phyloP scores from a whole-genome alignment of 2,888 invertebrate genomes.

The Lycophotia porphyrea region DNA sequence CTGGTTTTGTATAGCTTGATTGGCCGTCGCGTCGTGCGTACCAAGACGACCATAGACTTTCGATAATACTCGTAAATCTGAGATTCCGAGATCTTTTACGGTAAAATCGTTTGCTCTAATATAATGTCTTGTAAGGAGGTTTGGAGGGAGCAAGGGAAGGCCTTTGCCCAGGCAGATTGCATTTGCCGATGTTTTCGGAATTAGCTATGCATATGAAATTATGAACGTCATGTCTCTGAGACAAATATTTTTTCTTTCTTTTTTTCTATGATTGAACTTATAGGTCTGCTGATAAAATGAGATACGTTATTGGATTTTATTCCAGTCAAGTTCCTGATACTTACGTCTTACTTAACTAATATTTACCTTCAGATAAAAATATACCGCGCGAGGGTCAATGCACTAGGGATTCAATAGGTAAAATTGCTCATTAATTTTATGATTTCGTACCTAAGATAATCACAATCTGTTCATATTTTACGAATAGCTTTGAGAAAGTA shows the following conservation, averaged over 20 bases:
- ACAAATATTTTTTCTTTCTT: too few relatives aligned
- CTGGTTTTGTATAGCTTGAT: too few relatives aligned
- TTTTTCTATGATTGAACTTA: slow-evolving; percentile 3
- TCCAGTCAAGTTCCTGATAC: slow-evolving; percentile 18
- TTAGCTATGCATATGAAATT: too few relatives aligned
- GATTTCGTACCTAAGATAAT: background rate
- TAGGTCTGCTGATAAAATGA: background rate
- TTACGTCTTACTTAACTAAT: background rate
- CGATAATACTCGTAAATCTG: slow-evolving; percentile 24
- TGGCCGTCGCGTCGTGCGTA: too few relatives aligned
- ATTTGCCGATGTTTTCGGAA: background rate
- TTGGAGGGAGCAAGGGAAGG: too few relatives aligned
- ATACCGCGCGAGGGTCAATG: slow-evolving; percentile 29
- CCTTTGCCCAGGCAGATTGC: too few relatives aligned
- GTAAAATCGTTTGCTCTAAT: slow-evolving; percentile 3
- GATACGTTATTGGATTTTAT: slow-evolving; percentile 14
- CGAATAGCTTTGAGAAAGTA: slow-evolving; percentile 4
- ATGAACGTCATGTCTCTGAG: too few relatives aligned
- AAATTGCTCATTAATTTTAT: slow-evolving; percentile 5
- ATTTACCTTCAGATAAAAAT: slow-evolving; percentile 16
- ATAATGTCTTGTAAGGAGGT: too few relatives aligned
- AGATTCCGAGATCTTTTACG: slow-evolving; percentile 3
- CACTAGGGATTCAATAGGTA: background rate
- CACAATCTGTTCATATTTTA: slow-evolving; percentile 4
- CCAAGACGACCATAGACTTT: slow-evolving; percentile 53